Evolutionary conservation across 2,888 invertebrate genomes (phyloP).

Genomic region (Endotricha flammealis): DNA sequence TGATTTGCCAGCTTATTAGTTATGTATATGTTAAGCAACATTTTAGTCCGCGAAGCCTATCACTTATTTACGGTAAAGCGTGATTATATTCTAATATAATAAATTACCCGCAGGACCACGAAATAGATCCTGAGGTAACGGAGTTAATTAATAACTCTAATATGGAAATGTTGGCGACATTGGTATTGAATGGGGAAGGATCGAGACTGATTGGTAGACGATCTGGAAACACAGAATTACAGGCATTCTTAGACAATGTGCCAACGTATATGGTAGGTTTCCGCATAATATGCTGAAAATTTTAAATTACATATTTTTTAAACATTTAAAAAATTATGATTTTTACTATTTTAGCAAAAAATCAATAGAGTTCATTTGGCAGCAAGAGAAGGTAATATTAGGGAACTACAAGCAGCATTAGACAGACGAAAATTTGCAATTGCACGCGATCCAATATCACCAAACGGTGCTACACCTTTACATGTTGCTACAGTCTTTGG

Average conservation of each 20-base stretch:
- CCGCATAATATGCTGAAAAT: no score
- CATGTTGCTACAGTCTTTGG: constrained; percentile 92
- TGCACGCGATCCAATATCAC: constrained; percentile 90
- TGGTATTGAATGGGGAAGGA: constrained; percentile 94
- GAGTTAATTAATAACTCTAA: constrained; percentile 85
- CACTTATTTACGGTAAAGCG: constrained; percentile 1
- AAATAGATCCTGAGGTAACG: constrained; percentile 81
- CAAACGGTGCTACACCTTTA: constrained; percentile 89
- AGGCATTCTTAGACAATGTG: constrained; percentile 92
- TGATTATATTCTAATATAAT: no score
- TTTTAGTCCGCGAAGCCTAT: constrained; percentile 42
- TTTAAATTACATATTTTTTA: no score
- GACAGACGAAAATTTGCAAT: constrained; percentile 94
- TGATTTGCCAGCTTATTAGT: constrained; percentile 74
- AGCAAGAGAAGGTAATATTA: constrained; percentile 89
- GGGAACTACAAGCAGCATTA: constrained; percentile 89
- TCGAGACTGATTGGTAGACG: constrained; percentile 83
- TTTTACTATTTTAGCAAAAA: constrained; percentile 82
- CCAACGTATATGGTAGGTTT: constrained; percentile 93
- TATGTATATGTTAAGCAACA: constrained; percentile 36
- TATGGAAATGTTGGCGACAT: constrained; percentile 92
- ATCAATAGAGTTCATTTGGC: constrained; percentile 93
- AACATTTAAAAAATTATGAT: background rate
- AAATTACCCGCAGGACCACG: constrained; percentile 66
- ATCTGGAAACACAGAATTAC: constrained; percentile 86